A percentile compares a stretch with the other conserved stretches of the same genome.
Conservation (phyloP, 2,797 vertebrate genomes). For the Momotus momota region DNA sequence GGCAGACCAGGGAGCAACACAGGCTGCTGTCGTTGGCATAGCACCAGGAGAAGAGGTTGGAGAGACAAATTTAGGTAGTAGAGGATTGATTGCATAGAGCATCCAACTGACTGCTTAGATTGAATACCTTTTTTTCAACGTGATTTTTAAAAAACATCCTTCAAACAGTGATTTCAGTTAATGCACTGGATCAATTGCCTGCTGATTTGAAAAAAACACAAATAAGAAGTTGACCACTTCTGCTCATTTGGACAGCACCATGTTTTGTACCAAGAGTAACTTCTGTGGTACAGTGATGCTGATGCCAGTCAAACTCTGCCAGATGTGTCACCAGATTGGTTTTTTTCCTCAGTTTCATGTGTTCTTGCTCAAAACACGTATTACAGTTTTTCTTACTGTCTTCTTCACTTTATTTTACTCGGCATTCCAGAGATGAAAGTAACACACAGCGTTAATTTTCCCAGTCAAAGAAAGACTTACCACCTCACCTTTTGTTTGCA, state of each 20-base stretch:
- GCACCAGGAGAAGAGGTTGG: neutral
- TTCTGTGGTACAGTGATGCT: neutral
- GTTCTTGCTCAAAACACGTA: slow-evolving; percentile 5
- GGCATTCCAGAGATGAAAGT: neutral
- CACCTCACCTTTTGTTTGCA: neutral
- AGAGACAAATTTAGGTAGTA: neutral
- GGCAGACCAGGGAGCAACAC: neutral
- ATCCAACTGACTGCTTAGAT: neutral
- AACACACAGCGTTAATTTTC: neutral
- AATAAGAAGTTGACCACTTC: slow-evolving; percentile 34
- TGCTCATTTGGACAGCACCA: slow-evolving; percentile 20
- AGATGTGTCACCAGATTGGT: slow-evolving; percentile 20
- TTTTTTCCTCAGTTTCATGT: neutral
- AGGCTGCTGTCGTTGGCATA: neutral
- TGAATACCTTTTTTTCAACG: neutral
- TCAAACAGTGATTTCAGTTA: slow-evolving; percentile 9
- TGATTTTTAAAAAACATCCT: neutral
- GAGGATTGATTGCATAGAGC: neutral
- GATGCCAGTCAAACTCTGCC: neutral
- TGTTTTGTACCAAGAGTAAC: slow-evolving; percentile 4
- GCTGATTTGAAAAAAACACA: neutral
- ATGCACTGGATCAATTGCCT: neutral
- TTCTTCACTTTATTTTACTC: neutral
- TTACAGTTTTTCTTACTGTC: neutral
- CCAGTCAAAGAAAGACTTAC: neutral